A percentile compares a stretch with the other conserved stretches of the same genome.
Conservation (phyloP, 1,140 invertebrate species). For the Bombyx mori region ASM3026992v2 NC_085122.1:3608001-3608500, state of each 20-base stretch:
- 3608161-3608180: conserved; percentile 43
- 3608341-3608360: too few species aligned
- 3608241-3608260: background rate
- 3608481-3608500: too few species aligned
- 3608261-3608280: too few species aligned
- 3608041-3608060: conserved; percentile 48
- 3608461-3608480: too few species aligned
- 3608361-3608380: too few species aligned
- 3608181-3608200: conserved; percentile 46
- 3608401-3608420: too few species aligned
- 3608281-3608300: too few species aligned
- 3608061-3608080: conserved; percentile 32
- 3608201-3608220: conserved; percentile 44
- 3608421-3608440: too few species aligned
- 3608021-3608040: conserved; percentile 26
- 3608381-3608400: too few species aligned
- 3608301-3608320: too few species aligned
- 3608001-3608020: conserved; percentile 29
- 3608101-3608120: conserved; percentile 35
- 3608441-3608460: too few species aligned
- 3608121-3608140: conserved; percentile 48
- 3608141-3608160: conserved; percentile 47
- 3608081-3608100: conserved; percentile 41
- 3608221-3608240: conserved; percentile 47
- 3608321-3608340: too few species aligned